These are phyloP conservation scores for Blastomussa wellsi DNA, from an alignment of 92 coral and sea anemone species.

Conservation along the genomic window DNA sequence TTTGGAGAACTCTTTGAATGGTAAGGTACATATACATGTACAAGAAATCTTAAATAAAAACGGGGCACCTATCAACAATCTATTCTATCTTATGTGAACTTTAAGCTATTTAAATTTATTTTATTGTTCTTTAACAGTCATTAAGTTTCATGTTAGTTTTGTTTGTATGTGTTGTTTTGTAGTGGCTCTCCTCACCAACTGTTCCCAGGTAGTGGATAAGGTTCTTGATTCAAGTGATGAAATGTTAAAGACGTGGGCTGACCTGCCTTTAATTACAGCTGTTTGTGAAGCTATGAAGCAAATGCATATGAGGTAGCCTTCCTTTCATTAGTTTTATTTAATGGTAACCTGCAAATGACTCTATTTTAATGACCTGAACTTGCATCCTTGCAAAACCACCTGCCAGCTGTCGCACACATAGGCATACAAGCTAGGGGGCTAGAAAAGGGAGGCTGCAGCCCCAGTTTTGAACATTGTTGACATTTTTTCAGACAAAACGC, in stretches of 20 bases:
- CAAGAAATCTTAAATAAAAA: too few species aligned
- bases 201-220: constrained; percentile 78
- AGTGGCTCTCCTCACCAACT: constrained; percentile 81
- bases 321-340: too few species aligned
- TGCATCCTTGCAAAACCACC: background rate
- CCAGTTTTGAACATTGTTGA: too few species aligned
- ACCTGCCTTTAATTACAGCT: constrained; percentile 71
- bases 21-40: constrained; percentile 54
- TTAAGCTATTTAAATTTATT: too few species aligned
- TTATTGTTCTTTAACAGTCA: too few species aligned
- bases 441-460: too few species aligned
- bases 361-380: too few species aligned
- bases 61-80: too few species aligned
- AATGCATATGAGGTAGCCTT: constrained; percentile 52
- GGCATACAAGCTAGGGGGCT: too few species aligned
- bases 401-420: background rate
- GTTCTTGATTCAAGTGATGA: constrained; percentile 74
- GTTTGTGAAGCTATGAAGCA: constrained; percentile 91
- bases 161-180: background rate
- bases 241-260: constrained; percentile 66
- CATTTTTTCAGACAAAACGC: too few species aligned
- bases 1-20: constrained; percentile 92
- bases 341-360: too few species aligned
- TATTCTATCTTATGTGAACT: too few species aligned
- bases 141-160: background rate